Evolutionary conservation across 2,797 vertebrate species (phyloP), one percentile per base, ranked within the genome.

Genomic region (Ispidina lecontei): DNA sequence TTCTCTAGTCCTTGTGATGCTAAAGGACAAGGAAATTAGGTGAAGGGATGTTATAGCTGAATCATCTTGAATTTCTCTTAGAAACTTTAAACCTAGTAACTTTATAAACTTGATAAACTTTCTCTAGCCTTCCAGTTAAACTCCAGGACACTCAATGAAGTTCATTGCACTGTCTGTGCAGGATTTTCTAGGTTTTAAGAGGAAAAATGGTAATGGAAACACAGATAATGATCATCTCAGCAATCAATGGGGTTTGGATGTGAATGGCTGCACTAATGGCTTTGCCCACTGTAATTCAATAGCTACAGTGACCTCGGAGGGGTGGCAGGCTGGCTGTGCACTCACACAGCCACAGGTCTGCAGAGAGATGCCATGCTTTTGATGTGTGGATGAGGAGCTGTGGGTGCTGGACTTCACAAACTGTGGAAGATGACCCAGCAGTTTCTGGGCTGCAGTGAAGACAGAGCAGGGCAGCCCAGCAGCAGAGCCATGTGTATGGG

Each of bases 241-340:
- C 89, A 89, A 95, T 91, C 75, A 78, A 94, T 71, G 76, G 43
- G 43, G 15, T 91, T 87, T 92, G 74, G 22, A 77, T 95, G 90
- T 91, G 89, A 93, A 85, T 89, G 87, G 59, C 84, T 63, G 15
- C 35, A 10, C 58, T 93, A 63, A 92, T 85, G 82, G 35, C 91
- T 92, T 85, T 89, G 49, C 31, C 68, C 21, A 26, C 68, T 85
- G 52, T 84, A 85, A 87, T 91, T 91, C 87, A 94, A 87, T 92
- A 87, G 79, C 56, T 49, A 1, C n/a, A 59, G 79, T 85, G 82
- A 72, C 82, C 69, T 77, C n/a, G 43, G 22, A 8, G 35, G 74
- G 31, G 71, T 91, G 89, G 80, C 44, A 75, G 67, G 65, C 54
- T 80, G 62, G 62, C 54, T 44, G 65, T 64, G 9, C 39, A 74